Evolutionary conservation across 2,888 invertebrate species (phyloP).

Genomic region (Diadegma fenestrale): DNA sequence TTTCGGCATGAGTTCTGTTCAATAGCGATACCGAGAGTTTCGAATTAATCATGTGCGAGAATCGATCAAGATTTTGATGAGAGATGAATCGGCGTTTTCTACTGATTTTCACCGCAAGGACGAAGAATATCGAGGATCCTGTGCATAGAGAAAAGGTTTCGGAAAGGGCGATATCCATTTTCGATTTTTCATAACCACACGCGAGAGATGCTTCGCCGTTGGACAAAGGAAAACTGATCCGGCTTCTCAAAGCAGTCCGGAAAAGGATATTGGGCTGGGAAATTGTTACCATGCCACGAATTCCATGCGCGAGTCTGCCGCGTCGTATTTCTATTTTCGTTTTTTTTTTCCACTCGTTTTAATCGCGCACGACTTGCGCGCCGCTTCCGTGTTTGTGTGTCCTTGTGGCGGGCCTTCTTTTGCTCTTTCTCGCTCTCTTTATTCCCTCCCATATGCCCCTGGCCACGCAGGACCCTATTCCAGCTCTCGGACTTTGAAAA

Average conservation of each 20-base stretch:
- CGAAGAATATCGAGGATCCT: background rate
- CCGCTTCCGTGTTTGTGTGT: conserved; percentile 28
- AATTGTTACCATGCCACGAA: conserved; percentile 62
- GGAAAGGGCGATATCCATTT: conserved; percentile 29
- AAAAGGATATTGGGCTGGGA: conserved; percentile 22
- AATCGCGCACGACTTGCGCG: conserved; percentile 53
- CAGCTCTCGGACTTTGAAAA: conserved; percentile 48
- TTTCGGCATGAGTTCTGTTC: conserved; percentile 33
- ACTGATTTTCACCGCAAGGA: conserved; percentile 1
- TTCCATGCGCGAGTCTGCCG: conserved; percentile 54
- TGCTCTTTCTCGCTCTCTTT: conserved; percentile 14
- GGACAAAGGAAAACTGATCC: conserved; percentile 51
- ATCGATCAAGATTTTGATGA: conserved; percentile 21
- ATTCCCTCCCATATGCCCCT: conserved; percentile 32
- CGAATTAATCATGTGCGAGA: background rate
- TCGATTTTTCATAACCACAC: conserved; percentile 49
- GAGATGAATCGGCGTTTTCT: conserved; percentile 10
- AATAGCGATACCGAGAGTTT: background rate
- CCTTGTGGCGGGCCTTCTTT: background rate
- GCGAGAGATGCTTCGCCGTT: conserved; percentile 13
- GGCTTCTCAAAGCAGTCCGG: conserved; percentile 30
- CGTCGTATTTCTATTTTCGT: conserved; percentile 12
- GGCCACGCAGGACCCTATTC: conserved; percentile 11
- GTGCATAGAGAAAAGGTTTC: background rate
- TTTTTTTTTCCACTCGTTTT: conserved; percentile 53